Base-by-base conservation (phyloP, 2,113 vertebrate genomes). In the Aplodontia rufa region DNA sequence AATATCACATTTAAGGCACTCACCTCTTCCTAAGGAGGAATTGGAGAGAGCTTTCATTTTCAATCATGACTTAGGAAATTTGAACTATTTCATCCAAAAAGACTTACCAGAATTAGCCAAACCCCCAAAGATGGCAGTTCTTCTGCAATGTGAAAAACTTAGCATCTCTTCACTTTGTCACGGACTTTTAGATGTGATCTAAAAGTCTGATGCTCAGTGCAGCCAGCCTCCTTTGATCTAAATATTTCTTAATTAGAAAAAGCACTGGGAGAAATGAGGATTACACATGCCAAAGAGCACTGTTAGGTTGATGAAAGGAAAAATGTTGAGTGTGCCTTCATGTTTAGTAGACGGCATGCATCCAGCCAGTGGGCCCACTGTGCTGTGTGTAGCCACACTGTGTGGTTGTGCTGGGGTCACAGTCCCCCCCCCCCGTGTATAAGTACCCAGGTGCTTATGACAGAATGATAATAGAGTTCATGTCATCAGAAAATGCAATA, bases 201-300 rank as follows among this genome's bases (percentile, higher is more conserved):
- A 83, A 75, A 95, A 22, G 55, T 69, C 16, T 86, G 87, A 83
- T 83, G 35, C 81, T 87, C 88, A 40, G 6, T 8, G 16, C 17
- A 83, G 49, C 60, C 35, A 66, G 47, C 1, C 64, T 92, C 75
- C 88, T 95, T 78, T 30, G 40, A 64, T 45, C 40, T 32, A 45
- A 84, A 10, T 37, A 30, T 37, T 80, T 84, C 75, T 96, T 58
- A 74, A 69, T 62, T 90, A 78, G 90, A 75, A 80, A 71, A 74
- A 91, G 69, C 37, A 13, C n/a, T 55, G 5, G 78, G 47, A 92
- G 83, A 93, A 76, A 82, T 49, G 64, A 88, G 87, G 53, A 79
- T 17, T 5, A 71, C 14, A 14, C 49, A 24, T 58, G 62, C 55
- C 53, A 79, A 79, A 92, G 62, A 51, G 30, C 69, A 37, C 40